A percentile compares a stretch with the other conserved stretches of the same genome.
Conservation (phyloP, 2,797 vertebrate genomes). For the Pogoniulus pusillus region DNA sequence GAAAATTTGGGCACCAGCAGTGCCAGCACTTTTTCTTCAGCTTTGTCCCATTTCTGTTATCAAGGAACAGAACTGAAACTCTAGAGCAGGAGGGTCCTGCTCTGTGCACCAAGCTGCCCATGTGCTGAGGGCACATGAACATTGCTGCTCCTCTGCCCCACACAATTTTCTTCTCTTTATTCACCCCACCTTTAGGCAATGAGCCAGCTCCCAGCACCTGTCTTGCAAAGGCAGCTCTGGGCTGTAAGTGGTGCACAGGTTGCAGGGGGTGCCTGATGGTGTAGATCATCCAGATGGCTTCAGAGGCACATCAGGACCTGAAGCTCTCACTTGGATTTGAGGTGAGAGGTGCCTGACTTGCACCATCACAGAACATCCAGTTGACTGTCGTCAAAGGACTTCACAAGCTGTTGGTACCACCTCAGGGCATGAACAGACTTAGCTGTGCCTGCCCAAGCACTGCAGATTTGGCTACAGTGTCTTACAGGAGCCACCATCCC, state of each 20-base stretch:
- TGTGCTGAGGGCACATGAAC: not conserved
- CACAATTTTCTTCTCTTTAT: not conserved
- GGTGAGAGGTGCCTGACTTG: not conserved
- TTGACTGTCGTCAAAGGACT: not conserved
- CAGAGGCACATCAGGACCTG: no score
- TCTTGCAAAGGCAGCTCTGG: not conserved
- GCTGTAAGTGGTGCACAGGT: not conserved
- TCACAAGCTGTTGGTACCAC: not conserved
- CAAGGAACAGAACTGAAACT: not conserved
- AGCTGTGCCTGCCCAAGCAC: not conserved
- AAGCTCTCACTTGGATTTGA: not conserved
- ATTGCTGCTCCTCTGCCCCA: not conserved
- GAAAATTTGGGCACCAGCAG: not conserved
- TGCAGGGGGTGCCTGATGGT: not conserved
- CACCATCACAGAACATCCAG: no score
- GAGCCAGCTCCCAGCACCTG: rapidly evolving
- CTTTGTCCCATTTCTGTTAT: not conserved
- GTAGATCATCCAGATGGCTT: no score
- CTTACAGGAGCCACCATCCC: not conserved
- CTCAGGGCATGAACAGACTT: not conserved
- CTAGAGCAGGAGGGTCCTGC: not conserved
- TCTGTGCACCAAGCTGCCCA: not conserved
- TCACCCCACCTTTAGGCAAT: not conserved
- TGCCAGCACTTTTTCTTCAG: not conserved
- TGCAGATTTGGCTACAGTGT: not conserved